phyloP scores from a whole-genome alignment of 2,113 vertebrate genomes.

The Pangasianodon hypophthalmus region DNA sequence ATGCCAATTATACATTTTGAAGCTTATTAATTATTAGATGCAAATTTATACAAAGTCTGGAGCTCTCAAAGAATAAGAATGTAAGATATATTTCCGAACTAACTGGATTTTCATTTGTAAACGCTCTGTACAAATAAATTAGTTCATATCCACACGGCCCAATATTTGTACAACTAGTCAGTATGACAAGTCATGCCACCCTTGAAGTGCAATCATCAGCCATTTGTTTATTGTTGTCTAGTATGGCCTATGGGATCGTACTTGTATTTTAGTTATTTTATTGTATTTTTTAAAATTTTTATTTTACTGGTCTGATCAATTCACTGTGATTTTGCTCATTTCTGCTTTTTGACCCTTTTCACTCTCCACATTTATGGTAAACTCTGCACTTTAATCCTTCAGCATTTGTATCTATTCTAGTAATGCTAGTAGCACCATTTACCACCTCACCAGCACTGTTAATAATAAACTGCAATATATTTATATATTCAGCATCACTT shows the following conservation, averaged over 20 bases:
- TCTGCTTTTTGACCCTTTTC: background rate
- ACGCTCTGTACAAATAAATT: background rate
- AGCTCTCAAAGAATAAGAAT: background rate
- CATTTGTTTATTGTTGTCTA: background rate
- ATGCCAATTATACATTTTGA: background rate
- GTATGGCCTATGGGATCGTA: background rate
- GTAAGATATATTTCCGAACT: background rate
- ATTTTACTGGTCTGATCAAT: too few species aligned
- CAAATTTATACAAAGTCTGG: background rate
- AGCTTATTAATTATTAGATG: background rate
- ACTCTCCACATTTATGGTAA: background rate
- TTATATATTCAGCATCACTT: background rate
- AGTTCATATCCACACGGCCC: background rate
- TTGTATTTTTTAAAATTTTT: too few species aligned
- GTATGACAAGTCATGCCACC: background rate
- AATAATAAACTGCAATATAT: background rate
- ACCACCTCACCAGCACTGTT: background rate
- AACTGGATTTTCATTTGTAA: background rate
- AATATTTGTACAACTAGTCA: background rate
- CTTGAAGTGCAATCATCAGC: background rate
- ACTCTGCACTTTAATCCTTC: background rate
- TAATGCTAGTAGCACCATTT: background rate
- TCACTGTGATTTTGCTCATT: background rate
- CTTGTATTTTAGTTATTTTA: too few species aligned
- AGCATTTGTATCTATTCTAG: background rate